Percentiles rank a stretch among this genome's conserved stretches.
phyloP scores from a whole-genome alignment of 2,888 invertebrate species.

The Cylindroiulus punctatus region DNA sequence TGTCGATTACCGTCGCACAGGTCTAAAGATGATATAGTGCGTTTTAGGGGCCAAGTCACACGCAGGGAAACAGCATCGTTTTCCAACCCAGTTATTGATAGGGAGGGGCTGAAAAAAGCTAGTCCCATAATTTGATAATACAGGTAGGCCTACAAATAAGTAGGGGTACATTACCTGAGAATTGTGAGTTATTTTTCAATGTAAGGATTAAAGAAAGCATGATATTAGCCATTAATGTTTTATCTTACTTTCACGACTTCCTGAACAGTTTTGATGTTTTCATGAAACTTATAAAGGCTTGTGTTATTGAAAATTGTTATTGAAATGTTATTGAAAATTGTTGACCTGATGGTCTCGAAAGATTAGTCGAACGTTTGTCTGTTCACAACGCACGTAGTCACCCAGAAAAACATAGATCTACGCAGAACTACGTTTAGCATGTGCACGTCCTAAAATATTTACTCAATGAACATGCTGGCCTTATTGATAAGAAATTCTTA shows the following conservation, averaged over 20 bases:
- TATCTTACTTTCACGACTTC: neutral
- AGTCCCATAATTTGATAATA: neutral
- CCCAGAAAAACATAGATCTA: neutral
- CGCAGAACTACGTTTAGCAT: no score
- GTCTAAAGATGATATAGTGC: no score
- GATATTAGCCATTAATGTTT: neutral
- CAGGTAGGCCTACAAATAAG: no score
- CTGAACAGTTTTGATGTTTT: neutral
- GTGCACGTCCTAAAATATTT: no score
- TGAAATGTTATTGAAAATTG: neutral
- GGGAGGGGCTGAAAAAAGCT: neutral
- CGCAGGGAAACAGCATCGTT: no score
- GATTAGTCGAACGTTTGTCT: neutral
- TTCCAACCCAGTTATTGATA: neutral
- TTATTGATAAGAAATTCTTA: no score
- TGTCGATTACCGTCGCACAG: no score
- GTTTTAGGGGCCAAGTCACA: no score
- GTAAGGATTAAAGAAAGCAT: neutral
- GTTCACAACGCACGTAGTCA: neutral
- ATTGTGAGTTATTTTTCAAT: neutral
- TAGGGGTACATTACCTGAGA: neutral
- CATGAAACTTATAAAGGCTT: neutral
- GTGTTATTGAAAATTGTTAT: neutral
- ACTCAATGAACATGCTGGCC: no score
- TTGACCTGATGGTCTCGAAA: slow-evolving; percentile 12